Conservation (phyloP, 2,888 invertebrate genomes). For the Macrosiphum euphorbiae region DNA sequence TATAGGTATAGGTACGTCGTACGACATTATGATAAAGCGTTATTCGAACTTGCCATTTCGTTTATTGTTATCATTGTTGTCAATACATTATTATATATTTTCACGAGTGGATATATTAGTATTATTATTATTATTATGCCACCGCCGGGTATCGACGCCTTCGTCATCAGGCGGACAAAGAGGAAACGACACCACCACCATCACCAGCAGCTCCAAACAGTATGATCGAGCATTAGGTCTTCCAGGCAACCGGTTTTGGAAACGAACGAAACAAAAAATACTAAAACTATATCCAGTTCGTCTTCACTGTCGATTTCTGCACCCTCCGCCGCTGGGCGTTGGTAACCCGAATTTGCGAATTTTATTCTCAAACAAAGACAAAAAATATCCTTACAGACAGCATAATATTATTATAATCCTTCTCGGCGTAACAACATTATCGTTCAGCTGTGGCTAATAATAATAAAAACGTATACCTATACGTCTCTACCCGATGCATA, state of each 20-base stretch:
- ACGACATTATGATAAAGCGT: not conserved
- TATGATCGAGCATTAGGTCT: constrained; percentile 16
- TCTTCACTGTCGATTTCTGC: constrained; percentile 59
- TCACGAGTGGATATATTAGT: not conserved
- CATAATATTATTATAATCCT: not conserved
- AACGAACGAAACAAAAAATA: constrained; percentile 16
- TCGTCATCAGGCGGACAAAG: constrained; percentile 29
- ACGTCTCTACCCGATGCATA: not conserved
- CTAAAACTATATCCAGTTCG: constrained; percentile 37
- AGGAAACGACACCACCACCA: constrained; percentile 34
- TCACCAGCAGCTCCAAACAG: not conserved
- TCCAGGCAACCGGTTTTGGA: constrained; percentile 50
- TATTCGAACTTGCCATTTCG: not conserved
- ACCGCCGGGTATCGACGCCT: not conserved
- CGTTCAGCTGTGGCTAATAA: not conserved
- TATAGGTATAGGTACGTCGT: not conserved
- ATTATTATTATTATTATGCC: constrained; percentile 18
- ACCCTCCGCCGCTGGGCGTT: not conserved
- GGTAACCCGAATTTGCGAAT: constrained; percentile 24
- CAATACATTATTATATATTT: not conserved
- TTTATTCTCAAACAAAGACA: not conserved
- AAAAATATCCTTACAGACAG: not conserved
- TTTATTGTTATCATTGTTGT: not conserved
- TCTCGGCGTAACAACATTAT: not conserved
- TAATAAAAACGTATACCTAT: not conserved